Evolutionary conservation across 2,113 vertebrate species (phyloP).

Genomic region (Cyprinodon variegatus): DNA sequence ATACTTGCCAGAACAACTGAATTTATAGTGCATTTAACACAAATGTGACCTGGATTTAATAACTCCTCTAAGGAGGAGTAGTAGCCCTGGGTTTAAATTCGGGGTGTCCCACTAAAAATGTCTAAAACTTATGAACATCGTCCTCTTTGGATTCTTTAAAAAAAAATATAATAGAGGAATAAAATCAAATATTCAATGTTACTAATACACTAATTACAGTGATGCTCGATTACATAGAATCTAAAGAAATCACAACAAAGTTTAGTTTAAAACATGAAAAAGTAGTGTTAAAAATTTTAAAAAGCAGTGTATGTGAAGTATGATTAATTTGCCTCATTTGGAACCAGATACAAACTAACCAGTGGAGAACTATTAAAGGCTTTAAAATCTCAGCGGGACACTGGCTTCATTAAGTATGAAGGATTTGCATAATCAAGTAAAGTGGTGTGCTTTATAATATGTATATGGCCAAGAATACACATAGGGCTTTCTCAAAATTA

Average conservation of each 20-base stretch:
- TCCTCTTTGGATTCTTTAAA: not conserved
- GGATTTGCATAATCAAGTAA: constrained; percentile 50
- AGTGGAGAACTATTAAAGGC: constrained; percentile 12
- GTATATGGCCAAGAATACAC: constrained; percentile 24
- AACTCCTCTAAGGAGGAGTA: not conserved
- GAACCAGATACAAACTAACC: constrained; percentile 5
- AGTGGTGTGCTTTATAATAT: constrained; percentile 7
- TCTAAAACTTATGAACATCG: not conserved
- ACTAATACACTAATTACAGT: not conserved
- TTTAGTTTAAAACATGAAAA: too few relatives aligned
- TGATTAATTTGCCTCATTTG: constrained; percentile 9
- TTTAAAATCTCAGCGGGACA: constrained; percentile 25
- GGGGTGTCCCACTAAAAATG: not conserved
- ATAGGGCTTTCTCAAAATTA: constrained; percentile 35
- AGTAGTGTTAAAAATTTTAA: too few relatives aligned
- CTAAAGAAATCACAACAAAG: too few relatives aligned
- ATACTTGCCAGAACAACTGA: not conserved
- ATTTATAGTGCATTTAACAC: not conserved
- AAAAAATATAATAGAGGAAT: not conserved
- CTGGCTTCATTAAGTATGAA: constrained; percentile 31
- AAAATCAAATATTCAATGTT: not conserved
- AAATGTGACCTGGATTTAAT: not conserved
- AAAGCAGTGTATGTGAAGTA: not conserved
- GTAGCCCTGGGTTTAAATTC: not conserved
- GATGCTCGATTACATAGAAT: too few relatives aligned